A percentile compares a stretch with the other conserved stretches of the same genome.
Evolutionary conservation across 2,113 vertebrate species (phyloP).

Genomic region (Platysteira castanea): DNA sequence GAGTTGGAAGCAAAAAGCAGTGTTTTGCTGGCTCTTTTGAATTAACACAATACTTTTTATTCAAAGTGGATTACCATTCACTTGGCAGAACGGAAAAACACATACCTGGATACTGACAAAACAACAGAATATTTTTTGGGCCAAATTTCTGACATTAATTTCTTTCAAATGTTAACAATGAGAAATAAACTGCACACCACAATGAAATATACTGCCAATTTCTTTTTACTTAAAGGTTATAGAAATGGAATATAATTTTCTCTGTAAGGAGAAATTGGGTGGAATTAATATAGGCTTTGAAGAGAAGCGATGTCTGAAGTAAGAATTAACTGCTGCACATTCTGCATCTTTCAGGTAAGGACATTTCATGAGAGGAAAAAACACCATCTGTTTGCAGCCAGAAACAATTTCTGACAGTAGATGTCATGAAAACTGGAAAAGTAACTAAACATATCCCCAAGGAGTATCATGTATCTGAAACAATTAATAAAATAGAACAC

Average conservation of each 20-base stretch:
- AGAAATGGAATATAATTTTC: constrained; percentile 22
- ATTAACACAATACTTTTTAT: constrained; percentile 32
- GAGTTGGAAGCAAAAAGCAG: constrained; percentile 34
- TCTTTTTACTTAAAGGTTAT: constrained; percentile 55
- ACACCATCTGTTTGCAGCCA: constrained; percentile 27
- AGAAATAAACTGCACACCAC: constrained; percentile 31
- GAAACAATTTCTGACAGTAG: constrained; percentile 39
- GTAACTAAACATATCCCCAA: background rate
- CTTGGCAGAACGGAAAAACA: background rate
- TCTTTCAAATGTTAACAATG: constrained; percentile 53
- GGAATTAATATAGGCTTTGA: background rate
- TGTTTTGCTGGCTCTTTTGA: constrained; percentile 2
- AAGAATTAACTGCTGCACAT: background rate
- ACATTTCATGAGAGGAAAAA: background rate
- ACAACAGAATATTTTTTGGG: background rate
- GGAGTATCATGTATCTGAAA: background rate
- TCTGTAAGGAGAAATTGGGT: background rate
- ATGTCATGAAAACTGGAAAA: background rate
- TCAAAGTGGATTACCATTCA: constrained; percentile 16
- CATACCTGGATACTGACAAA: constrained; percentile 27
- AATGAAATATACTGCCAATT: constrained; percentile 26
- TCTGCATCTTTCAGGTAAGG: background rate
- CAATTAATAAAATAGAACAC: background rate
- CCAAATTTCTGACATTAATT: constrained; percentile 66
- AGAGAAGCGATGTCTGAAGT: background rate